phyloP scores from a whole-genome alignment of 2,113 vertebrate species.

The Carollia perspicillata region DNA sequence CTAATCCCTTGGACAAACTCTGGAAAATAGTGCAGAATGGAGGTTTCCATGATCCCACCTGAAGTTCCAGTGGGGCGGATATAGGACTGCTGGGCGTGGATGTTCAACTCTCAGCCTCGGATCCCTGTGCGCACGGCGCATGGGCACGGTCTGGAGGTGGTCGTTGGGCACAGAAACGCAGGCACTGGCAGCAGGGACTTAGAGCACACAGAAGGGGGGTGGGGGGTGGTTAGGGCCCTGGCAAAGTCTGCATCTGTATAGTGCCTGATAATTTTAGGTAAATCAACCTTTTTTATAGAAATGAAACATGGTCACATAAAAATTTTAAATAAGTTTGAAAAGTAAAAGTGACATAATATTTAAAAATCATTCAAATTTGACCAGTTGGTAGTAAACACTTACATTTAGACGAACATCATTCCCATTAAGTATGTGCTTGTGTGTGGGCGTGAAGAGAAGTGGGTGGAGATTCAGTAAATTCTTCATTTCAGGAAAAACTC shows the following conservation, averaged over 20 bases:
- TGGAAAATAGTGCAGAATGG: neutral
- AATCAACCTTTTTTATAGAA: neutral
- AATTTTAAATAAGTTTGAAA: neutral
- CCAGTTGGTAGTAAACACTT: neutral
- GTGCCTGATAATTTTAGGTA: neutral
- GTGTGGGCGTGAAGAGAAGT: neutral
- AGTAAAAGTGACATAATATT: neutral
- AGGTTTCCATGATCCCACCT: neutral
- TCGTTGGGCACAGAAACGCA: neutral
- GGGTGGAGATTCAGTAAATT: neutral
- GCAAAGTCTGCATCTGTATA: neutral
- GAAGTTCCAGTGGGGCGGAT: neutral
- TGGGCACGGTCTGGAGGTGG: rapidly evolving
- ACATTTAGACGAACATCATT: neutral
- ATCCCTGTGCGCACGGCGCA: no score
- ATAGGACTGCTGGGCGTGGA: neutral
- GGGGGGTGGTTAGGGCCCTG: no score
- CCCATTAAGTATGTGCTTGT: neutral
- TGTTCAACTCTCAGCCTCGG: neutral
- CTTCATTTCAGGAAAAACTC: neutral
- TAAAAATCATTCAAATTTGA: neutral
- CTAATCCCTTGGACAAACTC: neutral
- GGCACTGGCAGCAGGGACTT: neutral
- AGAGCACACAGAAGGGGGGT: neutral
- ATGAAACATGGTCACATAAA: neutral